Conservation (phyloP, 2,113 vertebrate species). For the Struthidea cinerea region DNA sequence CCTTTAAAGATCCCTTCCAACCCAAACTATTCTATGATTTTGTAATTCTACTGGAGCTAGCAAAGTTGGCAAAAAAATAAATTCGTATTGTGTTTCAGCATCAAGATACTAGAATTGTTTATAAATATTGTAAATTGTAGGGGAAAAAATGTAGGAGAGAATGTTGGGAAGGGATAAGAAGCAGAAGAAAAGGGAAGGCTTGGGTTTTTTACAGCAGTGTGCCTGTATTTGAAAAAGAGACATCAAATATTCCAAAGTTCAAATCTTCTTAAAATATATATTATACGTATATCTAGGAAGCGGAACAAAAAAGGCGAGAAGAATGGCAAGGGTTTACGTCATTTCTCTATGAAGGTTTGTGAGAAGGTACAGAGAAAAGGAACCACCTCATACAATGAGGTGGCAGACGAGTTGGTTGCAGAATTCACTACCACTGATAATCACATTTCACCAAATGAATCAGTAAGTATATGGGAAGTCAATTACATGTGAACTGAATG, state of each 20-base stretch:
- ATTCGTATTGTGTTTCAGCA: neutral
- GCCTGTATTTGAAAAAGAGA: constrained; percentile 40
- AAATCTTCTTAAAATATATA: constrained; percentile 41
- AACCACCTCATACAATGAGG: constrained; percentile 97
- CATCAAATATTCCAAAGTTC: constrained; percentile 27
- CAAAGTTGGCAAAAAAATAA: neutral
- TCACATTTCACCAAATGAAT: constrained; percentile 93
- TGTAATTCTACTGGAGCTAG: neutral
- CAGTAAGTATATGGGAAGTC: constrained; percentile 76
- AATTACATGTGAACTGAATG: neutral
- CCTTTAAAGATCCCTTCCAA: neutral
- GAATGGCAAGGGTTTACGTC: constrained; percentile 95
- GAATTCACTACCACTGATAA: constrained; percentile 96
- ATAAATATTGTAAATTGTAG: neutral
- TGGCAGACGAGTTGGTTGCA: constrained; percentile 95
- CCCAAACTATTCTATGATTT: neutral
- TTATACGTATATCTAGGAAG: constrained; percentile 75
- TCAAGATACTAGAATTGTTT: neutral
- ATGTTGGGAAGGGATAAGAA: neutral
- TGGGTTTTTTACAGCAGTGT: neutral
- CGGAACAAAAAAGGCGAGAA: constrained; percentile 98
- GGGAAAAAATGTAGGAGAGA: neutral
- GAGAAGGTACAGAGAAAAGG: constrained; percentile 99
- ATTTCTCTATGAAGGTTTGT: constrained; percentile 99
- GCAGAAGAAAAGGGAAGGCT: neutral